Evolutionary conservation across 2,113 vertebrate genomes (phyloP).

Genomic region (Rattus rattus): DNA sequence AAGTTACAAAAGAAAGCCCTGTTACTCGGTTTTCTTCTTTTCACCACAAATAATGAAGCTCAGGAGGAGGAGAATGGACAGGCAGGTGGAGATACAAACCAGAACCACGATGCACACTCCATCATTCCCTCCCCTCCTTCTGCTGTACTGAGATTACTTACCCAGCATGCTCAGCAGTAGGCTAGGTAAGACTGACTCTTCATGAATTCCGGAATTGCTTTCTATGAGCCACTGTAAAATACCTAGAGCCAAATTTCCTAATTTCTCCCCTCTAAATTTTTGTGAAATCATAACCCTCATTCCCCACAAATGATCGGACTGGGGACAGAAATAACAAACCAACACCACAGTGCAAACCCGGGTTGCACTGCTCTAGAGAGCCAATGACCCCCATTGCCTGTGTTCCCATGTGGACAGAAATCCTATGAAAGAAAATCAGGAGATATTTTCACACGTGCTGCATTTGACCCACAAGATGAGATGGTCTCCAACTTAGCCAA

Average conservation of each 20-base stretch:
- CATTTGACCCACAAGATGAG: conserved; percentile 31
- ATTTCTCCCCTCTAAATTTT: conserved; percentile 15
- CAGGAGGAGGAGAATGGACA: not conserved
- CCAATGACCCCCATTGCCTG: not conserved
- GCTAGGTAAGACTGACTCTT: not conserved
- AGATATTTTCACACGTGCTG: conserved; percentile 50
- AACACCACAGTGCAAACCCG: conserved; percentile 66
- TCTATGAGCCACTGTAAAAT: not conserved
- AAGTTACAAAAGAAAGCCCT: not conserved
- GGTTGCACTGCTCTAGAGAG: conserved; percentile 48
- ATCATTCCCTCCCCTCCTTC: not conserved
- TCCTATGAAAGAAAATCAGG: conserved; percentile 59
- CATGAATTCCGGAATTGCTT: not conserved
- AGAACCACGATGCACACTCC: rapidly evolving
- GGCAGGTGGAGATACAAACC: not conserved
- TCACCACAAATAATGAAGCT: not conserved
- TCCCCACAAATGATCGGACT: not conserved
- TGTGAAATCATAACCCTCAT: conserved; percentile 4
- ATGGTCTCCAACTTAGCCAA: conserved; percentile 18
- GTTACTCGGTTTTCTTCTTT: rapidly evolving
- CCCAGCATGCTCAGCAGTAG: not conserved
- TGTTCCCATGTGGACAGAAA: conserved; percentile 74
- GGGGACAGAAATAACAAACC: conserved; percentile 58
- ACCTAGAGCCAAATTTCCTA: not conserved
- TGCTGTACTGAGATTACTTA: not conserved